Conservation (phyloP, 2,113 vertebrate species). For the Struthidea cinerea region DNA sequence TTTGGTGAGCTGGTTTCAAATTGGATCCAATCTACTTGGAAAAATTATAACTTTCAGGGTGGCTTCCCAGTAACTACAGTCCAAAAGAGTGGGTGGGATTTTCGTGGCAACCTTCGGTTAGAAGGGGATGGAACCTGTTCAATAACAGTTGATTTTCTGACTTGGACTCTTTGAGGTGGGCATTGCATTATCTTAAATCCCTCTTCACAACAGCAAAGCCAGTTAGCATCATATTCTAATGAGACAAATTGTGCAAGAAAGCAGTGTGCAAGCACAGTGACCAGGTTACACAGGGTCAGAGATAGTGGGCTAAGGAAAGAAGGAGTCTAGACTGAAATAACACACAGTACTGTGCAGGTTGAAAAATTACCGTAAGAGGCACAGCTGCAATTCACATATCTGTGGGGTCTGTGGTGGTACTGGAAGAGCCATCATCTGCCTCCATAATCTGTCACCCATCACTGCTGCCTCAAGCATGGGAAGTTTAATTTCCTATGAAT, state of each 20-base stretch:
- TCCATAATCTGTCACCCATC: background rate
- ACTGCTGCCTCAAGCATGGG: background rate
- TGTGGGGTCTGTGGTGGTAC: background rate
- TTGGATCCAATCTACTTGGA: background rate
- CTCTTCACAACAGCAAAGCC: background rate
- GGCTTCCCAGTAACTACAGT: background rate
- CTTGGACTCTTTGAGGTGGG: background rate
- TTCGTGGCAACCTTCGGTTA: background rate
- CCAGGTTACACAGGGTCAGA: background rate
- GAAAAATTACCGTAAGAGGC: background rate
- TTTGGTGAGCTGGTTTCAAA: background rate
- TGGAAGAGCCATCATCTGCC: background rate
- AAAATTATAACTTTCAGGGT: background rate
- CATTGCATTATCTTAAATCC: background rate
- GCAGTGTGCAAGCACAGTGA: background rate
- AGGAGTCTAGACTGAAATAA: background rate
- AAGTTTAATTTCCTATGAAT: slow-evolving; percentile 29
- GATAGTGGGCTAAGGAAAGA: background rate
- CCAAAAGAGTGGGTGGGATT: background rate
- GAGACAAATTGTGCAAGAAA: background rate
- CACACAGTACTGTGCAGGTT: background rate
- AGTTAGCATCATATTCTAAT: background rate
- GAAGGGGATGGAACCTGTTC: background rate
- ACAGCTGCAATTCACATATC: background rate
- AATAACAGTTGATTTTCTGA: background rate